phyloP scores from a whole-genome alignment of 2,797 vertebrate species.

The Melanotaenia boesemani region DNA sequence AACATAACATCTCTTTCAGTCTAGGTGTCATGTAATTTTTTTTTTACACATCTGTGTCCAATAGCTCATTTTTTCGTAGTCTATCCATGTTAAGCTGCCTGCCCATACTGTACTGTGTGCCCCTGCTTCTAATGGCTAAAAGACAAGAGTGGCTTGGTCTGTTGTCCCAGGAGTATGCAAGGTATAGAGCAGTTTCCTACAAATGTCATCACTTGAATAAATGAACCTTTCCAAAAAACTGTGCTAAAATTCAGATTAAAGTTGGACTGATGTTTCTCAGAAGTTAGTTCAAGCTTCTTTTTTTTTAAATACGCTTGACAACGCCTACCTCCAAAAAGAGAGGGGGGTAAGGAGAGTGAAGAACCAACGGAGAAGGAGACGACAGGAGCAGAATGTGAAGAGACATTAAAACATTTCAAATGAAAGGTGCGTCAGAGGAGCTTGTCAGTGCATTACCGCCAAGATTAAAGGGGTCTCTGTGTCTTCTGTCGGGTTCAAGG shows the following conservation, averaged over 20 bases:
- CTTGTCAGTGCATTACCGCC: slow-evolving; percentile 78
- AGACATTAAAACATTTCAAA: slow-evolving; percentile 82
- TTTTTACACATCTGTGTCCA: slow-evolving; percentile 6
- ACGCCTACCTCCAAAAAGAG: slow-evolving; percentile 52
- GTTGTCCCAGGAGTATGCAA: slow-evolving; percentile 24
- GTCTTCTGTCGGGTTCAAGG: slow-evolving; percentile 81
- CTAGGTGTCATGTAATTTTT: not conserved
- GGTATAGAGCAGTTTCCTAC: slow-evolving; percentile 38
- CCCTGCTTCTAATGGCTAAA: not conserved
- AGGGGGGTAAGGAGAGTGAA: slow-evolving; percentile 51
- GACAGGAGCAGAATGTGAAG: slow-evolving; percentile 72
- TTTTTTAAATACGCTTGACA: slow-evolving; percentile 61
- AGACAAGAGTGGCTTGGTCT: slow-evolving; percentile 21
- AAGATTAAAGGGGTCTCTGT: slow-evolving; percentile 82
- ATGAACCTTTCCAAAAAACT: slow-evolving; percentile 58
- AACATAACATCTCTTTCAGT: not conserved
- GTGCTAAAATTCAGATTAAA: slow-evolving; percentile 69
- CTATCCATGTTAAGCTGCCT: not conserved
- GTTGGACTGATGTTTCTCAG: slow-evolving; percentile 74
- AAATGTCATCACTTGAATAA: slow-evolving; percentile 62
- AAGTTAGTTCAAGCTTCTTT: slow-evolving; percentile 69
- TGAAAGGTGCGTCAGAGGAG: slow-evolving; percentile 79
- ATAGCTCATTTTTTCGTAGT: slow-evolving; percentile 10
- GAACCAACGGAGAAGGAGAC: slow-evolving; percentile 56
- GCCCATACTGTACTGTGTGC: not conserved